Evolutionary conservation across 1,140 invertebrate species (phyloP), one percentile per base, ranked within the genome.

Genomic region (Drosophila miranda): DNA sequence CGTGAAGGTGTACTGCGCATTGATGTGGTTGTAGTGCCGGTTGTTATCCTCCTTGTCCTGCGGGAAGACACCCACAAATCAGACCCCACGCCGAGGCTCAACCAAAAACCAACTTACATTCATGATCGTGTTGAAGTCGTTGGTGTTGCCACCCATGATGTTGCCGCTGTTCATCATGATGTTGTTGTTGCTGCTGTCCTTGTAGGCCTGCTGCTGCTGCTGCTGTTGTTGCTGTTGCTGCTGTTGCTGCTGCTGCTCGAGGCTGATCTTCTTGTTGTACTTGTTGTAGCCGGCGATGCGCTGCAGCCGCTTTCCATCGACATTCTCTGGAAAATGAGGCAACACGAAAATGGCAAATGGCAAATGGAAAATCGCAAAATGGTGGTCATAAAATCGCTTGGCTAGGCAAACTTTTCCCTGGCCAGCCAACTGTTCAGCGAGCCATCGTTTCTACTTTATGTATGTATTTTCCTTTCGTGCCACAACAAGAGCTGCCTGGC

Each of bases 1-100:
- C 6, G 94, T 95, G 80, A 95, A 94, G 30, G 94, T 95, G 83
- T 95, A 92, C 79, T 93, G 89, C 75, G 91, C 82, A 78, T 91
- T 91, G 69, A 91, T 91, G 62, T 91, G 90, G 77, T 91, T 91
- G 43, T 81, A 89, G 61, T 91, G 90, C 11, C 83, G 75, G 77
- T 91, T 91, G 76, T 91, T 91, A 56, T 91, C 90, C 54, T 91
- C 90, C 57, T 91, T 90, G 61, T 91, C 88, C 90, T 91, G 75
- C 50, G 28, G 14, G 0, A 3, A 34, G 9, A 34, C 4, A 2
- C 34, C 30, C 3, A 38, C 3, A 28, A 43, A 30, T 52, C 13
- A 6, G n/a, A 30, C 28, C 7, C 28, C 28, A 8, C 7, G 7
- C 7, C 4, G 16, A 26, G 13, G 19, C 8, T 0, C n/a, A 5